A percentile compares a stretch with the other conserved stretches of the same genome.
Conservation (phyloP, 92 coral and sea anemone species). For the Palythoa heliodiscus region DNA sequence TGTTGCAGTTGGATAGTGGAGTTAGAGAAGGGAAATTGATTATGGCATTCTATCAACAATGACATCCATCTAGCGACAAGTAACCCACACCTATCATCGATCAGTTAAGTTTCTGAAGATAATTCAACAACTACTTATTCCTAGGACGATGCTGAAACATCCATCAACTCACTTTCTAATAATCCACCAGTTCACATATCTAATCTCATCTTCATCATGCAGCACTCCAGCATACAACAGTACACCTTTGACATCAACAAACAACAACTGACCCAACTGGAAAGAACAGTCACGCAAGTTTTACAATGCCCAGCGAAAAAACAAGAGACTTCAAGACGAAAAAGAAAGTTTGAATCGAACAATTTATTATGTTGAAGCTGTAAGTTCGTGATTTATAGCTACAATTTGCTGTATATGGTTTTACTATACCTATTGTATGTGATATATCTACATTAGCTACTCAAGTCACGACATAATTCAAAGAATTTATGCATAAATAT, state of each 20-base stretch:
- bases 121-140: background rate
- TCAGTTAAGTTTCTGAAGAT: background rate
- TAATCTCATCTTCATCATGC: background rate
- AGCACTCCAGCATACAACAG: background rate
- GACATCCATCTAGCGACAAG: too few relatives aligned
- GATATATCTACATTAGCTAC: too few relatives aligned
- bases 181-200: background rate
- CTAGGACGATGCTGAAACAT: background rate
- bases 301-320: slow-evolving; percentile 1
- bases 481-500: too few relatives aligned
- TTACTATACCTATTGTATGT: too few relatives aligned
- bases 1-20: background rate
- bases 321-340: background rate
- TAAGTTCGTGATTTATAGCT: background rate
- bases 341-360: background rate
- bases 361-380: background rate
- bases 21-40: background rate
- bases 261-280: background rate
- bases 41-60: too few relatives aligned
- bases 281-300: slow-evolving; percentile 3
- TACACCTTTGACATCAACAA: background rate
- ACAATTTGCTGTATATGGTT: background rate
- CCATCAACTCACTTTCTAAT: background rate
- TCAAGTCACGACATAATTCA: too few relatives aligned
- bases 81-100: too few relatives aligned